Evolutionary conservation across 2,888 invertebrate genomes (phyloP), one percentile per base, ranked within the genome.

Genomic region (Drosophila paracracens): DNA sequence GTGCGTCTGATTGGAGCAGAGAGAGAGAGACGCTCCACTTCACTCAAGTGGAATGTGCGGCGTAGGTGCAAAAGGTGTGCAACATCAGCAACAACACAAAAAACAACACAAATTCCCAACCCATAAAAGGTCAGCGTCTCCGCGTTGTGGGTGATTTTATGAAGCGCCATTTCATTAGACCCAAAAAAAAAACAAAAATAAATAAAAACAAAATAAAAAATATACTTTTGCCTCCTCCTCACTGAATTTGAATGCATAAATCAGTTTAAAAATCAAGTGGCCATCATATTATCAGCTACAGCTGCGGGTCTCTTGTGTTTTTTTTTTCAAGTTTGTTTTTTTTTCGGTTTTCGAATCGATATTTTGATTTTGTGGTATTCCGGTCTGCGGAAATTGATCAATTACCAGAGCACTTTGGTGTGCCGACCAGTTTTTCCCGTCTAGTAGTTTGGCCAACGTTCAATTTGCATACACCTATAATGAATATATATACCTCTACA

Each of bases 301-400:
- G 53, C 70, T 80, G 81, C 80, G 77, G 80, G 74, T 80, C 70
- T 75, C 59, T 58, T 69, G 50, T 65, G 25, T 68, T 13, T 40
- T 52, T 13, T 48, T 10, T 61, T 21, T 13, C 8, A 10, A 33
- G 33, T n/a, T 38, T 11, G 2, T 46, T 74, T 65, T 60, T 61
- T 60, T 50, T 53, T 51, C 52, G n/a, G 21, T 59, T 59, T 56
- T 25, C 13, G 48, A 33, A 36, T 31, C 7, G 40, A 8, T 8
- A 8, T 18, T 21, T 59, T 59, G 36, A 8, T 18, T 21, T 59
- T 62, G 33, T 52, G 18, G 33, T 38, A 66, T 74, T 85, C 79
- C 78, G 77, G 82, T 81, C 83, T 64, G 74, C 89, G 89, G 87
- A 88, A 88, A 89, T 87, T 88, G 89, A 88, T 88, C 87, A 89